phyloP scores from a whole-genome alignment of 2,113 vertebrate species.

The Orientallactaga bullata region DNA sequence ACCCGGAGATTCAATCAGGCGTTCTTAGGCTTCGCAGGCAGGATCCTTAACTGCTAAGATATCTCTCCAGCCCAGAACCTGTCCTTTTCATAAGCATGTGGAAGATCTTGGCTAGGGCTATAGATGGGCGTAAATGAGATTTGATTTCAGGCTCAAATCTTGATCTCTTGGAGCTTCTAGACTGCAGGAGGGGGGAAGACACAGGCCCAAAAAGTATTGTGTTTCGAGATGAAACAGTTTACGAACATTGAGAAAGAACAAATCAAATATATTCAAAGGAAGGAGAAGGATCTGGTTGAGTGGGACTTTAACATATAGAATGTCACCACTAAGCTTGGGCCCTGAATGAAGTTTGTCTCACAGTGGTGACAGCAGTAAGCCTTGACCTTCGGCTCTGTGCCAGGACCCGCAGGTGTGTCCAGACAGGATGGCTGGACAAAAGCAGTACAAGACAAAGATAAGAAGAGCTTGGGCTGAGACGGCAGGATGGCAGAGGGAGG shows the following conservation, averaged over 20 bases:
- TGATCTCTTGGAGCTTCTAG: not conserved
- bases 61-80: too few relatives aligned
- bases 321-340: accelerated
- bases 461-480: not conserved
- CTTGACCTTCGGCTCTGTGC: not conserved
- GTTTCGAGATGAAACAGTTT: not conserved
- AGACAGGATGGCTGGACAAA: not conserved
- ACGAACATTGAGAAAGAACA: not conserved
- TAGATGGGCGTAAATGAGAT: not conserved
- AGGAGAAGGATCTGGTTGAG: not conserved
- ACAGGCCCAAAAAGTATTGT: not conserved
- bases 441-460: accelerated
- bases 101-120: not conserved
- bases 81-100: not conserved
- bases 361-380: not conserved
- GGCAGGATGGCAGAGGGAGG: accelerated
- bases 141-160: not conserved
- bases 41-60: too few relatives aligned
- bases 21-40: too few relatives aligned
- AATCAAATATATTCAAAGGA: not conserved
- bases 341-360: not conserved
- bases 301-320: too few relatives aligned
- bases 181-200: not conserved
- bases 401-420: not conserved
- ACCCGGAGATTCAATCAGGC: too few relatives aligned